Conservation (phyloP, 2,113 vertebrate species). For the Lamprotornis superbus region DNA sequence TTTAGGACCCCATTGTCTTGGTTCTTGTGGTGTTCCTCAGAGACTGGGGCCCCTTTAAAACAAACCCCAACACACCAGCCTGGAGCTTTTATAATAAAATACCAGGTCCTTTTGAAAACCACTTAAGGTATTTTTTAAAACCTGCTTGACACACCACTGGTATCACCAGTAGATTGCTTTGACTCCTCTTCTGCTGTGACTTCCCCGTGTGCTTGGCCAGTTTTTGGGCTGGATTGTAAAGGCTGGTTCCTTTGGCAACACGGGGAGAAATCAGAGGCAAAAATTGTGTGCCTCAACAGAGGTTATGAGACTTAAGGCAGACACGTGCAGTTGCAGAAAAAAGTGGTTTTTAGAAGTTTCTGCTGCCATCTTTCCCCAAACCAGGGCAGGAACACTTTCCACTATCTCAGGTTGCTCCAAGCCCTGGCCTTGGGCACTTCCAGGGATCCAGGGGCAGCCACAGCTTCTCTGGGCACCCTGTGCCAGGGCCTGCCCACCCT, state of each 20-base stretch:
- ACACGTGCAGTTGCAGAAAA: not conserved
- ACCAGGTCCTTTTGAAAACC: not conserved
- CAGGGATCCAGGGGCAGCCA: not conserved
- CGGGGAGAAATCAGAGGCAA: not conserved
- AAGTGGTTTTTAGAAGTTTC: not conserved
- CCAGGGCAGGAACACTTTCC: not conserved
- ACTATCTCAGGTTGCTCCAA: fast-evolving
- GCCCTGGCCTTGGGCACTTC: not conserved
- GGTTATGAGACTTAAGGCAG: not conserved
- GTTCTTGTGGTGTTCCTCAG: not conserved
- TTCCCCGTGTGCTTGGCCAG: not conserved
- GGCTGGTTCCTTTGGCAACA: not conserved
- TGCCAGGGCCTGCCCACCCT: not conserved
- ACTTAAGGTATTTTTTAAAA: not conserved
- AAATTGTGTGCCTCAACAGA: not conserved
- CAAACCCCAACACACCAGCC: not conserved
- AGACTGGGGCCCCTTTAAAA: not conserved
- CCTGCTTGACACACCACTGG: not conserved
- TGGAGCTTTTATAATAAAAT: fast-evolving
- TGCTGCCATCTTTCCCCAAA: not conserved
- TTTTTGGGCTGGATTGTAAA: not conserved
- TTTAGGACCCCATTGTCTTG: not conserved
- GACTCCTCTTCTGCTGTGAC: not conserved
- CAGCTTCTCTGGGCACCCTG: not conserved
- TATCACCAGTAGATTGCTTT: not conserved